A percentile compares a stretch with the other conserved stretches of the same genome.
These are phyloP conservation scores for Palloptera scutellata DNA, from an alignment of 2,888 invertebrate species.

Conservation along the genomic window DNA sequence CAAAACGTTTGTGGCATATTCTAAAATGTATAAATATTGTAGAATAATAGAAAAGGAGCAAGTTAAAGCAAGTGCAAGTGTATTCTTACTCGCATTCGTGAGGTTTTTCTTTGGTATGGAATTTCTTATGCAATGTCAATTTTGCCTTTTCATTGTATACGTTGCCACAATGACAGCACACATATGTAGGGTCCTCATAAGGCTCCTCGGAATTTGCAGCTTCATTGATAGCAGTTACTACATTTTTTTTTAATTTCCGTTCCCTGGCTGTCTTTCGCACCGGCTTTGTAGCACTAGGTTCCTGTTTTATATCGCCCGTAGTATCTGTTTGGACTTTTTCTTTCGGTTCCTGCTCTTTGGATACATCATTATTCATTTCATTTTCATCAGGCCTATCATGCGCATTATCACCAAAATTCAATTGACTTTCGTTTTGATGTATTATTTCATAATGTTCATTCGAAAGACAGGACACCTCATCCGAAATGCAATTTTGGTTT, in stretches of 20 bases:
- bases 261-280: neutral
- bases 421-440: neutral
- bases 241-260: too few species aligned
- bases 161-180: constrained; percentile 56
- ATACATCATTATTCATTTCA: neutral
- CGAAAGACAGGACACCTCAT: constrained; percentile 11
- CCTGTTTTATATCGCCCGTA: neutral
- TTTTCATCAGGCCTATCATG: neutral
- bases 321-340: too few species aligned
- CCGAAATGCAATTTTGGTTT: neutral
- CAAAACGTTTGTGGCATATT: constrained; percentile 58
- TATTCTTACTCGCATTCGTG: constrained; percentile 60
- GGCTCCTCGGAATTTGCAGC: neutral
- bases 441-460: constrained; percentile 11
- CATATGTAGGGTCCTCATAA: constrained; percentile 37
- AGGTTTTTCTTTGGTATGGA: constrained; percentile 54
- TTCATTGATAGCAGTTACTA: too few species aligned
- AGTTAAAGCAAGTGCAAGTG: neutral
- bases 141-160: constrained; percentile 53
- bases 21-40: constrained; percentile 40
- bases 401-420: neutral
- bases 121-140: constrained; percentile 54
- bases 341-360: neutral
- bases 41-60: neutral
- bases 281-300: neutral